These are phyloP conservation scores for Acipenser ruthenus DNA, from an alignment of 2,797 vertebrate species.

Conservation along the genomic window DNA sequence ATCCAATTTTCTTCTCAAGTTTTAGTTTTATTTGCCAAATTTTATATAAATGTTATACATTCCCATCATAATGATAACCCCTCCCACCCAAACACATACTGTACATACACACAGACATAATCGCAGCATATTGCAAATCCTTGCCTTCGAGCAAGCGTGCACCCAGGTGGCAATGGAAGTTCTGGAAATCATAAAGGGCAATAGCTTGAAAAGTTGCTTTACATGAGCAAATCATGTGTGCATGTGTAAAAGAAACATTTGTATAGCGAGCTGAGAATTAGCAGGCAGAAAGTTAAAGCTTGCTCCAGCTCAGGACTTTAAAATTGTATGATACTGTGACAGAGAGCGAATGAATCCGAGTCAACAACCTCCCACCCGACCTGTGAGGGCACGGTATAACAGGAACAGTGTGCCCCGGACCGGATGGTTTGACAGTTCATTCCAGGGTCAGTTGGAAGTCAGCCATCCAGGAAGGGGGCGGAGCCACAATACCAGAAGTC, in stretches of 20 bases:
- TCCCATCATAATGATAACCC: constrained; percentile 27
- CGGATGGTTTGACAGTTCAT: too few species aligned
- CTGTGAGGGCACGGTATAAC: too few species aligned
- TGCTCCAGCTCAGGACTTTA: constrained; percentile 13
- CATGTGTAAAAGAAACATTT: constrained; percentile 26
- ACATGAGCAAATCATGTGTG: constrained; percentile 43
- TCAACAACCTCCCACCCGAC: too few species aligned
- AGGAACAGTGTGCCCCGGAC: too few species aligned
- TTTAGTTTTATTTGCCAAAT: too few species aligned
- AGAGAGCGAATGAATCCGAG: too few species aligned
- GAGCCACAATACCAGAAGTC: too few species aligned
- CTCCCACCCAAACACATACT: constrained; percentile 10
- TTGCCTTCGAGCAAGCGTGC: constrained; percentile 47
- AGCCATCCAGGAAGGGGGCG: too few species aligned
- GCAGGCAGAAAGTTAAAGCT: not conserved
- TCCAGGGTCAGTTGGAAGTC: too few species aligned
- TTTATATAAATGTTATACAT: too few species aligned
- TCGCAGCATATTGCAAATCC: constrained; percentile 38
- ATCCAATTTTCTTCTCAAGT: too few species aligned
- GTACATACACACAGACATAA: constrained; percentile 9
- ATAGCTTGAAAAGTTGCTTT: constrained; percentile 36
- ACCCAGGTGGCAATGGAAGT: constrained; percentile 52
- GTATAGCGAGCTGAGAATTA: constrained; percentile 16
- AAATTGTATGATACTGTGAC: constrained; percentile 1
- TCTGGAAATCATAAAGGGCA: constrained; percentile 40